A percentile compares a stretch with the other conserved stretches of the same genome.
These are phyloP conservation scores for Clarias magur DNA, from an alignment of 2,113 vertebrate species.

Conservation along the genomic window DNA sequence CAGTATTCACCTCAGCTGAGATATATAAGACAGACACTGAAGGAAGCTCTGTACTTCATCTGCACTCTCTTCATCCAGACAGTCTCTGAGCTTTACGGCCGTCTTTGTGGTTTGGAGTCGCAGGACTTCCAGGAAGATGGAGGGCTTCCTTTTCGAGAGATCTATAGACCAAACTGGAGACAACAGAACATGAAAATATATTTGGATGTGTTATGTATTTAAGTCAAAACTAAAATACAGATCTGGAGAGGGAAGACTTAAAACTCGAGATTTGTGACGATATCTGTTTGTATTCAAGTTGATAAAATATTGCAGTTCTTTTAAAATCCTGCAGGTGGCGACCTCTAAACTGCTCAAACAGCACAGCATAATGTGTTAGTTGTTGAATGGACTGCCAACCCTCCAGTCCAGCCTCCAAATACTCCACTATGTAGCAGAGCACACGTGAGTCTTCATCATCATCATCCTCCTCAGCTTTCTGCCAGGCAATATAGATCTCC, in stretches of 20 bases:
- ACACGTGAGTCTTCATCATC: slow-evolving; percentile 34
- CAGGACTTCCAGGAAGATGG: slow-evolving; percentile 35
- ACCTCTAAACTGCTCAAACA: too few species aligned
- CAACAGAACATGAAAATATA: background rate
- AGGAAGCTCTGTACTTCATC: slow-evolving; percentile 29
- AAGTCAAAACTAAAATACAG: too few species aligned
- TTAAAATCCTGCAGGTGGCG: background rate
- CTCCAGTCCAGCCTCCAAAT: slow-evolving; percentile 43
- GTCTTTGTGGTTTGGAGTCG: slow-evolving; percentile 16
- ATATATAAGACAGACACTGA: slow-evolving; percentile 26
- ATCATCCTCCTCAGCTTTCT: background rate
- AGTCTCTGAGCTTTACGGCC: slow-evolving; percentile 18
- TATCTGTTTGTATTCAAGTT: too few species aligned
- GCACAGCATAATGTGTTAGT: too few species aligned
- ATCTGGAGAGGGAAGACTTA: too few species aligned
- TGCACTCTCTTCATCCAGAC: slow-evolving; percentile 8
- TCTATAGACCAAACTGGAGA: slow-evolving; percentile 28
- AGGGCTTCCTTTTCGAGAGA: slow-evolving; percentile 37
- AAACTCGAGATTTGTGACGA: too few species aligned
- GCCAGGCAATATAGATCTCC: background rate
- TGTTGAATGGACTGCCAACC: slow-evolving; percentile 41
- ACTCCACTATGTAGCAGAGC: slow-evolving; percentile 34
- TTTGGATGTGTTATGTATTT: too few species aligned
- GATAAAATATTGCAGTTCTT: too few species aligned
- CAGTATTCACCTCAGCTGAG: background rate